These are phyloP conservation scores for Spizaetus ornatus DNA, from an alignment of 2,113 vertebrate genomes.

Conservation along the genomic window DNA sequence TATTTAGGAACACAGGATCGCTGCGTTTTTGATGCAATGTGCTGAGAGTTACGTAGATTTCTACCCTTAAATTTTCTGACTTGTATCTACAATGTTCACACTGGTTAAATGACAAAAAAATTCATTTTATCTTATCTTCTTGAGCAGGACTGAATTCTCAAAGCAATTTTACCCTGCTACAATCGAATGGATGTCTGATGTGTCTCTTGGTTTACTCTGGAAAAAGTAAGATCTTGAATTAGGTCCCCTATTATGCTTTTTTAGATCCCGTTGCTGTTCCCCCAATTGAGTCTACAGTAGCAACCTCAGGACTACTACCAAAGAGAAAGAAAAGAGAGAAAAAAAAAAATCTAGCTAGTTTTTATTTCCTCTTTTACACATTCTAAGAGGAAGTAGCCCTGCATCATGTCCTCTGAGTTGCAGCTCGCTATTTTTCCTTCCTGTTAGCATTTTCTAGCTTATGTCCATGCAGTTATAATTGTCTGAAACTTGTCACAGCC, in stretches of 20 bases:
- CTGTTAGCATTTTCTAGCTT: slow-evolving; percentile 13
- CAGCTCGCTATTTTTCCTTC: slow-evolving; percentile 28
- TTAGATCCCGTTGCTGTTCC: not conserved
- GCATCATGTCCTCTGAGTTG: not conserved
- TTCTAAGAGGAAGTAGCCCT: slow-evolving; percentile 44
- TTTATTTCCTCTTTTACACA: slow-evolving; percentile 48
- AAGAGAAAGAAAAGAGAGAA: not conserved
- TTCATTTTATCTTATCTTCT: not conserved
- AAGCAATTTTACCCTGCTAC: not conserved
- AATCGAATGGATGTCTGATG: no score
- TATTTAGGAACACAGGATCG: not conserved
- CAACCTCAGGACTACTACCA: not conserved
- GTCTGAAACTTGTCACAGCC: not conserved
- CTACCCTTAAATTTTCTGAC: not conserved
- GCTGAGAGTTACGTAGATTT: not conserved
- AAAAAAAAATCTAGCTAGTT: not conserved
- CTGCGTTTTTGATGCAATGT: not conserved
- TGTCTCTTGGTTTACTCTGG: not conserved
- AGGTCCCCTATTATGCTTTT: not conserved
- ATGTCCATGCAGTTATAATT: not conserved
- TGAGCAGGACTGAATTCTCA: not conserved
- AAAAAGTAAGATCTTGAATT: not conserved
- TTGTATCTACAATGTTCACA: not conserved
- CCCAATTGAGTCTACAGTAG: not conserved
- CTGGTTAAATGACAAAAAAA: fast-evolving